Evolutionary conservation across 2,888 invertebrate genomes (phyloP), one percentile per base, ranked within the genome.

Genomic region (Mesorhabditis sp.): DNA sequence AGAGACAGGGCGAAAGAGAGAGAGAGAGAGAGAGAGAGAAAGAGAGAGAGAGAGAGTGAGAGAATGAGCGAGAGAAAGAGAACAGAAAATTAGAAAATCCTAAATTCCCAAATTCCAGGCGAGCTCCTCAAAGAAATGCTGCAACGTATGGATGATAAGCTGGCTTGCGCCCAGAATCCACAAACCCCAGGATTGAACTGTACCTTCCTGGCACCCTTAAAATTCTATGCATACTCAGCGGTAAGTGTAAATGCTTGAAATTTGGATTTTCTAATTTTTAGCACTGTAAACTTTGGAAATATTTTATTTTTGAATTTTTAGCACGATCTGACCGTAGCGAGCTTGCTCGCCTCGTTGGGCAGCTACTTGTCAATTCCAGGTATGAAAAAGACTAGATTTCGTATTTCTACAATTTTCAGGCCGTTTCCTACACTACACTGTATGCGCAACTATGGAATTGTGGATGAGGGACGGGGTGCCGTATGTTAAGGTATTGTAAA

Each of bases 221-320:
- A 50, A n/a, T 50, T 50, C n/a, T 50, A 50, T n/a, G 58, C 58
- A 50, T 50, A 50, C n/a, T 50, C 58, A 50, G 58, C 58, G 58
- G 58, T 50, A 50, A 50, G 58, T n/a, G 58, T 28, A 28, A 28
- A 28, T 28, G 1, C 28, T 2, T 50, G 58, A 10, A 50, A 50
- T 50, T 50, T 50, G 28, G 28, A 28, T 28, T 28, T 28, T 28
- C 28, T 28, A 28, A 50, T n/a, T 50, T 50, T 50, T n/a, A 50
- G n/a, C 7, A 50, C 58, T 1, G 58, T 13, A n/a, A 50, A 10
- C 2, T 50, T 50, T 13, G n/a, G 10, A 50, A 13, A 50, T 50
- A 10, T 13, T 50, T 50, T 50, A 50, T n/a, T 50, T 50, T 13
- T n/a, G 58, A 50, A 1, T 28, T 50, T 50, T 50, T n/a, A 50